Evolutionary conservation across 2,888 invertebrate species (phyloP).

Genomic region (Drosophila kambysellisi): DNA sequence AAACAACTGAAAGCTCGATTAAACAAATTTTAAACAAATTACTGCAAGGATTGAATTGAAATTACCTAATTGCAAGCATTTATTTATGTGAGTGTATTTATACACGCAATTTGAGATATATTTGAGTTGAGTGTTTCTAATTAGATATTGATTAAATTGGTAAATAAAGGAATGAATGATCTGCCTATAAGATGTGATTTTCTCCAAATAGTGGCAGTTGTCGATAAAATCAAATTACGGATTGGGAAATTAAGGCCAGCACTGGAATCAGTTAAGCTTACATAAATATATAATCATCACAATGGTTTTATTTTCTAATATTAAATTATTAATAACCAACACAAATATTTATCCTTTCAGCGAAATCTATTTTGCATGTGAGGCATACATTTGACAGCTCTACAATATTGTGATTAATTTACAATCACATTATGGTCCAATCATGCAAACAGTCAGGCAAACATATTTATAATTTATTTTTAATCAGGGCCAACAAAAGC

Average conservation of each 20-base stretch:
- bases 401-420: constrained; percentile 17
- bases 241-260: background rate
- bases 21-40: background rate
- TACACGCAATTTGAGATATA: no score
- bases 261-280: background rate
- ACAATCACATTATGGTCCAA: constrained; percentile 13
- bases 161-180: background rate
- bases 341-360: background rate
- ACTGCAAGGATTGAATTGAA: no score
- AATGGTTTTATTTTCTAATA: background rate
- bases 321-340: background rate
- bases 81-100: no score
- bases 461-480: constrained; percentile 70
- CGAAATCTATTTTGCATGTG: background rate
- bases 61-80: no score
- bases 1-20: background rate
- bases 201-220: no score
- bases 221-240: no score
- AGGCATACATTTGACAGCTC: constrained; percentile 8
- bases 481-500: constrained; percentile 58
- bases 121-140: no score
- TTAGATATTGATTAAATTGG: no score
- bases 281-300: background rate
- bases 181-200: no score
- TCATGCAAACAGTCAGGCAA: constrained; percentile 50